A percentile compares a stretch with the other conserved stretches of the same genome.
phyloP scores from a whole-genome alignment of 1,140 invertebrate species.

The Bombus ignitus region DNA sequence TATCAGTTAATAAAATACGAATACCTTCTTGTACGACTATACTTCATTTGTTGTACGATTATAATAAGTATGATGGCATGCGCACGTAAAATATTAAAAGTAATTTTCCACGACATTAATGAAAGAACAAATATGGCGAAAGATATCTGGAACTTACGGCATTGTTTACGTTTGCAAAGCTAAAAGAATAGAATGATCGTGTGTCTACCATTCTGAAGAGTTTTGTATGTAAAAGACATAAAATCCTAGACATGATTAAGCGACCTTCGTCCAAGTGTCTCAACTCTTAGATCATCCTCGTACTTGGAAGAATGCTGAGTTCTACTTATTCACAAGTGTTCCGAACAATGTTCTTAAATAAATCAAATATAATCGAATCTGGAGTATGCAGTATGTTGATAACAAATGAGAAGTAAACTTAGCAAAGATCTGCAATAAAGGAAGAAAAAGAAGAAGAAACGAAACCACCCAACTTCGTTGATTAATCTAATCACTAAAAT shows the following conservation, averaged over 20 bases:
- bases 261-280: constrained; percentile 8
- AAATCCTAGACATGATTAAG: constrained; percentile 23
- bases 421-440: not conserved
- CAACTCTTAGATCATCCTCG: constrained; percentile 17
- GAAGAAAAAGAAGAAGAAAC: too few species aligned
- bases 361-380: not conserved
- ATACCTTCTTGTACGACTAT: too few species aligned
- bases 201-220: not conserved
- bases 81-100: too few species aligned
- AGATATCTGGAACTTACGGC: not conserved
- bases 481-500: not conserved
- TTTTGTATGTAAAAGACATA: not conserved
- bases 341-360: not conserved
- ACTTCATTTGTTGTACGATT: too few species aligned
- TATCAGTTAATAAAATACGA: too few species aligned
- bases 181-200: not conserved
- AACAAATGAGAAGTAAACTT: not conserved
- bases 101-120: too few species aligned
- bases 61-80: too few species aligned
- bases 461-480: not conserved
- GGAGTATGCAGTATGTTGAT: too few species aligned
- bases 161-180: not conserved
- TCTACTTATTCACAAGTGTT: not conserved
- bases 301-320: constrained; percentile 13
- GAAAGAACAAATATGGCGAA: too few species aligned